Evolutionary conservation across 2,797 vertebrate genomes (phyloP), one percentile per base, ranked within the genome.

Genomic region (Protosalanx chinensis): DNA sequence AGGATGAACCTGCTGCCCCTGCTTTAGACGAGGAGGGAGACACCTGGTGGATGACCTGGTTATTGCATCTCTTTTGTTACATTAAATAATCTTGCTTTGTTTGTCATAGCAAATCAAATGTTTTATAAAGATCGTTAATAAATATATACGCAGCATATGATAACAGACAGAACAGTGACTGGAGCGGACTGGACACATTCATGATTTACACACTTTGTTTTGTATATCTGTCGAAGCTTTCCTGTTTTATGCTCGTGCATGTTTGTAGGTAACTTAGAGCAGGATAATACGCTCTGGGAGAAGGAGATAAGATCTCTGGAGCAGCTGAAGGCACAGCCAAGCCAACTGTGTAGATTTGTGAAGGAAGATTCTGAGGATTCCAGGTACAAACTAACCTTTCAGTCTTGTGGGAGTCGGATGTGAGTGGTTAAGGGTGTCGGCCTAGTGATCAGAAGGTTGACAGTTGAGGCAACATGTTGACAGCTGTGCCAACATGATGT

Each of bases 331-430:
- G 7, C 1, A 7, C 29, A 56, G 32, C 46, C 0, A 8, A 93
- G 91, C 59, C 18, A 65, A 68, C 23, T 86, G 4, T 94, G 93
- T 61, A 23, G 71, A 29, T 88, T 82, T 73, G 27, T 93, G 65
- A 79, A 87, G 73, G 37, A 15, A 18, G 71, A 12, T 1, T 33
- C 74, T 0, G 0, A 6, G 0, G 15, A 20, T 12, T 80, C 12
- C 56, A 86, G 66, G 91, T 93, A 85, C 81, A 79, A 71, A 41
- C 23, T 46, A 12, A 49, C 33, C 10, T 27, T 1, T 27, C 23
- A 27, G 23, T 27, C 23, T 27, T 27, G 23, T 27, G 23, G 23
- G 23, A 27, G 23, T 27, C 23, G 1, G 23, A 27, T 27, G 23
- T 27, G 23, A 27, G 23, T 27, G 23, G 23, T 27, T 27, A 27